Percentiles rank a stretch among this genome's conserved stretches.
Conservation (phyloP, 2,888 invertebrate species). For the Monoplex corrugatus region DNA sequence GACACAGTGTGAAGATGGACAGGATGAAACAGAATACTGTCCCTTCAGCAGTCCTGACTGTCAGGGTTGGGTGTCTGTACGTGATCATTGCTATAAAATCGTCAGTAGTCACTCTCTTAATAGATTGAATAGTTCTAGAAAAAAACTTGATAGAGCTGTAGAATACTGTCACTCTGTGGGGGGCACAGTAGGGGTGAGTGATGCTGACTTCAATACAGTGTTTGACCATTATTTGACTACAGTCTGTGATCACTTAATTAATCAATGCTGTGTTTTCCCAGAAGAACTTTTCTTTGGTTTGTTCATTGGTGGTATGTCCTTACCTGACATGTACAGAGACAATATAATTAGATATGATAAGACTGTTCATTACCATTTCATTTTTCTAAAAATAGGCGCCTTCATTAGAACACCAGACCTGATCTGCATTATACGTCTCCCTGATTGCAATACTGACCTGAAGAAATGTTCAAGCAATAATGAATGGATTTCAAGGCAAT, state of each 20-base stretch:
- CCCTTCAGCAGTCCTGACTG: constrained; percentile 18
- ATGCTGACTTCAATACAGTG: no score
- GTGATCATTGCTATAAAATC: not conserved
- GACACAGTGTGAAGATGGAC: not conserved
- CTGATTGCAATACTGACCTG: no score
- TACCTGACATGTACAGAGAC: not conserved
- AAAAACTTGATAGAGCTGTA: no score
- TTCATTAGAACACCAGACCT: no score
- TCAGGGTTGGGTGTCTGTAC: not conserved
- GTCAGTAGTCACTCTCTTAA: no score
- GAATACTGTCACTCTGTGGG: not conserved
- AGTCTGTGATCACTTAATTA: not conserved
- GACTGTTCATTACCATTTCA: not conserved
- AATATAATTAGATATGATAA: not conserved
- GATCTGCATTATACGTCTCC: no score
- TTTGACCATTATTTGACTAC: not conserved
- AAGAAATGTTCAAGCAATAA: not conserved
- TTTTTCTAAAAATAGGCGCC: no score
- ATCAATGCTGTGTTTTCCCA: no score
- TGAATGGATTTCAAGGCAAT: no score
- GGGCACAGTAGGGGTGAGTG: not conserved
- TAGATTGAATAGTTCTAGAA: no score
- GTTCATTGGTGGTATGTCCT: no score
- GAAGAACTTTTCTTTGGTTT: not conserved
- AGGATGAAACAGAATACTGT: constrained; percentile 10